Conservation (phyloP, 2,113 vertebrate species). For the Nibea coibor region DNA sequence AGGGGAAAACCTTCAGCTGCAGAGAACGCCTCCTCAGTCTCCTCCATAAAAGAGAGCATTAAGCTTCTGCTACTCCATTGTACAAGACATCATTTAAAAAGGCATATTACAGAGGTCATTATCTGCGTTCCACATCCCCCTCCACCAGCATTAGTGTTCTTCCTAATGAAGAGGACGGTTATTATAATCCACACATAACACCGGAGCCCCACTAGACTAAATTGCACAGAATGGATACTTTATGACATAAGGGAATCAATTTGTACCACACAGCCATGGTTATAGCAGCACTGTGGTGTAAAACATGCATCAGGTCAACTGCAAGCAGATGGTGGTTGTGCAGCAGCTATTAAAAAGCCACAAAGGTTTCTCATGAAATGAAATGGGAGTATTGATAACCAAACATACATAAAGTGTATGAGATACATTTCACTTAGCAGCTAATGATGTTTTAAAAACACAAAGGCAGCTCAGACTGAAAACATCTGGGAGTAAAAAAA, state of each 20-base stretch:
- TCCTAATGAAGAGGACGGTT: slow-evolving; percentile 66
- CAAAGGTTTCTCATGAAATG: slow-evolving; percentile 54
- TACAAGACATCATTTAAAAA: slow-evolving; percentile 44
- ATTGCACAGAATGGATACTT: slow-evolving; percentile 56
- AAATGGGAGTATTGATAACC: slow-evolving; percentile 52
- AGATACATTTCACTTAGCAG: slow-evolving; percentile 50
- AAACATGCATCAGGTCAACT: slow-evolving; percentile 62
- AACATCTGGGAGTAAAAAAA: slow-evolving; percentile 44
- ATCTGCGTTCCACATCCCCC: slow-evolving; percentile 52
- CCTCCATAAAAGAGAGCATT: slow-evolving; percentile 18
- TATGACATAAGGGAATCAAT: slow-evolving; percentile 59
- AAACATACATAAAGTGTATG: slow-evolving; percentile 35
- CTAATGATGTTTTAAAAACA: slow-evolving; percentile 59
- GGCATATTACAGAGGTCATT: slow-evolving; percentile 64
- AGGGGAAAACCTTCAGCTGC: background rate
- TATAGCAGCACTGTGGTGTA: slow-evolving; percentile 34
- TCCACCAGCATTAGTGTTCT: slow-evolving; percentile 47
- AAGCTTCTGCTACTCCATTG: slow-evolving; percentile 32
- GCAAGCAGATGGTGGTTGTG: slow-evolving; percentile 69
- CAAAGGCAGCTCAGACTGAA: background rate
- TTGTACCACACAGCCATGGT: slow-evolving; percentile 34
- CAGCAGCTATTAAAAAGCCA: slow-evolving; percentile 66
- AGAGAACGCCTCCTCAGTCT: background rate
- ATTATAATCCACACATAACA: slow-evolving; percentile 54
- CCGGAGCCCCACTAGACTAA: slow-evolving; percentile 28